Evolutionary conservation across 2,113 vertebrate species (phyloP).

Genomic region (Ornithorhynchus anatinus): DNA sequence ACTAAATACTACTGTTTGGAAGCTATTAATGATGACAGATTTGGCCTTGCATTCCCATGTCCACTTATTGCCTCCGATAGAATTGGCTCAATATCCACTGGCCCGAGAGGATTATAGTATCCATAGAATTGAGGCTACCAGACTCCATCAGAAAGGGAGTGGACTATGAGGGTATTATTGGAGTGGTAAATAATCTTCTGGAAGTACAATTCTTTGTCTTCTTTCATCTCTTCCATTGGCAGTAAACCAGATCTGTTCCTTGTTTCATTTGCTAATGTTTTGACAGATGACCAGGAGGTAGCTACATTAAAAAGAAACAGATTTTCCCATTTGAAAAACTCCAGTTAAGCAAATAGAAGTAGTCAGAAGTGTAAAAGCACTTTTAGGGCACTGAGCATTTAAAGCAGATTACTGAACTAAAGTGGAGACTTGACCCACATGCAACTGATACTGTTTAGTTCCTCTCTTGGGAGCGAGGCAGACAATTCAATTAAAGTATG

Average conservation of each 20-base stretch:
- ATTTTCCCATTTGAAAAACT: neutral
- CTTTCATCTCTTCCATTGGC: neutral
- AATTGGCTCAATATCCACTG: rapidly evolving
- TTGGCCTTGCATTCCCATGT: neutral
- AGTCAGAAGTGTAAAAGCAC: neutral
- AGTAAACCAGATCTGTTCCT: neutral
- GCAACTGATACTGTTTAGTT: rapidly evolving
- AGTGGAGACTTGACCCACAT: rapidly evolving
- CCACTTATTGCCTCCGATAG: neutral
- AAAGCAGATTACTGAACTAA: neutral
- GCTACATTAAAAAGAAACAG: neutral
- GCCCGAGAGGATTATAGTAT: neutral
- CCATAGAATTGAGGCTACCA: neutral
- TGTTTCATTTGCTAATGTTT: neutral
- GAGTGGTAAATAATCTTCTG: neutral
- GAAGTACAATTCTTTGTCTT: neutral
- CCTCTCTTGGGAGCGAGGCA: no score
- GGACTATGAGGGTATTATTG: neutral
- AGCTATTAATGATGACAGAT: no score
- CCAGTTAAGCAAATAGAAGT: neutral
- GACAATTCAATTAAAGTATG: no score
- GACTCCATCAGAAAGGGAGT: neutral
- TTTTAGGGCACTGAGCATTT: rapidly evolving
- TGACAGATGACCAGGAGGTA: neutral
- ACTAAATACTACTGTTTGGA: no score